These are phyloP conservation scores for Siniperca undulata DNA, from an alignment of 2,797 vertebrate species.

Conservation along the genomic window DNA sequence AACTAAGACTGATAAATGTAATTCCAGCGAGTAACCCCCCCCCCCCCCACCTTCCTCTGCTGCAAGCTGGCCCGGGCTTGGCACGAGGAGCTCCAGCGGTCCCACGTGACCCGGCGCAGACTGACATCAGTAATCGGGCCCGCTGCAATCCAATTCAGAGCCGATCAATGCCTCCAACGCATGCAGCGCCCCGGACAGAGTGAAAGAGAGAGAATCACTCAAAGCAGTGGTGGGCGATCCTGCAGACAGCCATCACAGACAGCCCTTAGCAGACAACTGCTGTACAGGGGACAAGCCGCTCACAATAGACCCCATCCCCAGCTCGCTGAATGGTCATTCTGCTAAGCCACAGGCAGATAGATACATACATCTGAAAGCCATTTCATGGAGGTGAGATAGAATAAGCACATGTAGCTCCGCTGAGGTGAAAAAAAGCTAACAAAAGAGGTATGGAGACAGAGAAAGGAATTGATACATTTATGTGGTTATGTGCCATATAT, in stretches of 20 bases:
- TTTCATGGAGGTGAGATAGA: constrained; percentile 62
- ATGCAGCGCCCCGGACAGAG: constrained; percentile 65
- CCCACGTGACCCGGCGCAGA: constrained; percentile 76
- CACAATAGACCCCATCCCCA: constrained; percentile 59
- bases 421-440: constrained; percentile 43
- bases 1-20: constrained; percentile 76
- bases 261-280: constrained; percentile 58
- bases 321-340: constrained; percentile 65
- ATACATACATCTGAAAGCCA: constrained; percentile 63
- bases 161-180: constrained; percentile 83
- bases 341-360: constrained; percentile 54
- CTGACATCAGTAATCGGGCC: constrained; percentile 85
- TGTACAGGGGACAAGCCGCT: constrained; percentile 36
- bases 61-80: constrained; percentile 37
- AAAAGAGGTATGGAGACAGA: constrained; percentile 8
- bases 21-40: constrained; percentile 44
- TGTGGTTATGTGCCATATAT: constrained; percentile 19
- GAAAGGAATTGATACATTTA: constrained; percentile 25
- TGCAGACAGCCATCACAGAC: constrained; percentile 65
- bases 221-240: constrained; percentile 63
- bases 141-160: constrained; percentile 81
- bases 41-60: neutral
- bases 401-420: constrained; percentile 57
- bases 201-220: constrained; percentile 69
- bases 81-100: constrained; percentile 66